phyloP scores from a whole-genome alignment of 2,888 invertebrate species.

The Allolobophora icterica region DNA sequence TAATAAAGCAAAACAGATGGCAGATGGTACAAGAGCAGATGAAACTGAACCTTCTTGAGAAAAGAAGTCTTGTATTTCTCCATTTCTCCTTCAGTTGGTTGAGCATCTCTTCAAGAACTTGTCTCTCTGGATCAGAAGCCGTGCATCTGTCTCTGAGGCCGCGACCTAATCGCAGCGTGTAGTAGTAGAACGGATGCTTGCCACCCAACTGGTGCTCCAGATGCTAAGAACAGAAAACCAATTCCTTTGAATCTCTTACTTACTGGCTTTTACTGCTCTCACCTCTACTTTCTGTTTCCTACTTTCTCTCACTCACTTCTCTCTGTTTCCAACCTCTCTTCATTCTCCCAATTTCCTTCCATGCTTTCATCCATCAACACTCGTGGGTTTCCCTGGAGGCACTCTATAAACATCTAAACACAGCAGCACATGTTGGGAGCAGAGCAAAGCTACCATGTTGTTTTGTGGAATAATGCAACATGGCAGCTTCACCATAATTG shows the following conservation, averaged over 20 bases:
- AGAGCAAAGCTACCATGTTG: neutral
- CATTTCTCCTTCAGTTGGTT: slow-evolving; percentile 63
- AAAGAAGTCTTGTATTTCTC: slow-evolving; percentile 49
- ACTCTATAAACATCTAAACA: neutral
- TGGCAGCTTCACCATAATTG: too few relatives aligned
- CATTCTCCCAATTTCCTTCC: neutral
- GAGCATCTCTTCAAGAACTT: slow-evolving; percentile 61
- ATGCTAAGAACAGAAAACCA: slow-evolving; percentile 48
- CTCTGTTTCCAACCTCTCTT: neutral
- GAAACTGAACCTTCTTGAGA: neutral
- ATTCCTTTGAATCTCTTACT: too few relatives aligned
- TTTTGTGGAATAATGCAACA: too few relatives aligned
- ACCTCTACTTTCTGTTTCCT: neutral
- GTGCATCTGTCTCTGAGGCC: slow-evolving; percentile 64
- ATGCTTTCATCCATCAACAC: neutral
- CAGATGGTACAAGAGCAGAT: neutral
- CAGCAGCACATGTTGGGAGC: neutral
- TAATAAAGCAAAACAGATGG: neutral
- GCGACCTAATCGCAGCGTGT: slow-evolving; percentile 63
- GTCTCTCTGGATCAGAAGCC: slow-evolving; percentile 61
- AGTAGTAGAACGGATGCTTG: slow-evolving; percentile 62
- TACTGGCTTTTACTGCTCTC: too few relatives aligned
- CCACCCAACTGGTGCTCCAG: slow-evolving; percentile 61
- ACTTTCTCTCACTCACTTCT: neutral
- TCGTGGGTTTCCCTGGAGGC: neutral